Evolutionary conservation across 1,140 invertebrate species (phyloP), one percentile per base, ranked within the genome.

Genomic region (Fopius arisanus): DNA sequence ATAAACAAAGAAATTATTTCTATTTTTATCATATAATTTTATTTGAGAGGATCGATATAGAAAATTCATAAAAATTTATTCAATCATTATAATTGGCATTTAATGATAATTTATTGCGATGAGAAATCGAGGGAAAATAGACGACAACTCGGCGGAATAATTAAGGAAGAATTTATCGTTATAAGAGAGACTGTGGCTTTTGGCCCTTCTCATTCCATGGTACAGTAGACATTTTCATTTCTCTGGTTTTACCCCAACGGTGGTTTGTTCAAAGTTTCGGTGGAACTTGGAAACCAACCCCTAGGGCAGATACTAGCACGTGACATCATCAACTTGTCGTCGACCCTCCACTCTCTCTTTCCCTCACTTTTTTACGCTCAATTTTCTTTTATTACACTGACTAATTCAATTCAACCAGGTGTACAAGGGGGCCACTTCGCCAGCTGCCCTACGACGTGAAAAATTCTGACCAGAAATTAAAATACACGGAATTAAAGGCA

Each of bases 391-490:
- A 72, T 65, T 66, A 65, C 21, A 10, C 40, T 62, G 31, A 26
- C 63, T 72, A 66, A 66, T 66, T 70, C 59, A 72, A 66, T 72
- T 72, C 26, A 19, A 43, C 70, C 70, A 72, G 70, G 69, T 70
- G 69, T 51, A 70, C 54, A 70, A 43, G 29, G 41, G 41, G 29
- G 29, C 69, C 69, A 70, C 51, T 70, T 31, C 14, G 23, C 23
- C 69, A 62, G 69, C 51, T 70, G 69, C 51, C 2, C 21, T 37
- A 43, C 41, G 33, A 70, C 21, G 69, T 70, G 69, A 62, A 65
- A 72, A 31, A 66, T 72, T 66, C 31, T 51, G 43, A 31, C 26
- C 14, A 70, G 29, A 70, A 70, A 70, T 51, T 33, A 23, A 29
- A 67, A 40, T 31, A 37, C 29, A 67, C 23, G 21, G 19, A 67